Evolutionary conservation across 2,888 invertebrate species (phyloP), one percentile per base, ranked within the genome.

Genomic region (Leuctra nigra): DNA sequence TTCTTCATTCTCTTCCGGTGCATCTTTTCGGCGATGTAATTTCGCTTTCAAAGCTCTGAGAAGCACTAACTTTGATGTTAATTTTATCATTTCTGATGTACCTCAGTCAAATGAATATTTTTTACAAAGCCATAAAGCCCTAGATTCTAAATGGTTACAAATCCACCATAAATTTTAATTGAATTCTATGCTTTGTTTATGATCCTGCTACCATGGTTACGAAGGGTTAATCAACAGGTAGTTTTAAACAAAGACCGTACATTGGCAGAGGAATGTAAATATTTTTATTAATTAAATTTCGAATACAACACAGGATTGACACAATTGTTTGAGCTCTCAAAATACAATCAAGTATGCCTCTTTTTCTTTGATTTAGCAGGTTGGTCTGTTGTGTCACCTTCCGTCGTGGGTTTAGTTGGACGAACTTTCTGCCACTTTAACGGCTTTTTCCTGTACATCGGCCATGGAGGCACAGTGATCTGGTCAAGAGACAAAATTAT

Each of bases 401-500:
- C 75, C 47, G 73, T 74, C 55, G 29, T 11, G 6, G 29, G 11
- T 29, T n/a, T n/a, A 13, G 39, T 18, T 29, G 35, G 35, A 18
- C 79, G 74, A 3, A 87, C 82, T 68, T 90, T 91, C 69, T 91
- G 92, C 96, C 96, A 96, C 61, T 86, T 86, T 4, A 96, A 74
- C 1, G 94, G 86, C 68, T 91, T 90, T 61, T 83, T 82, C 61
- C 94, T 81, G 68, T 92, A 96, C 82, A 95, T 87, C 0, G 95
- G 92, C 95, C 96, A 96, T n/a, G 95, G 94, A 23, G 95, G 95
- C 66, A 96, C 84, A 0, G 93, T 92, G 44, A 94, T 71, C 50
- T 50, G 50, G 16, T 33, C 14, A 4, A 22, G 4, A 29, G n/a
- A n/a, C n/a, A n/a, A n/a, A n/a, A n/a, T n/a, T n/a, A n/a, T n/a